Conservation (phyloP, 2,113 vertebrate genomes). For the Syrrhaptes paradoxus region DNA sequence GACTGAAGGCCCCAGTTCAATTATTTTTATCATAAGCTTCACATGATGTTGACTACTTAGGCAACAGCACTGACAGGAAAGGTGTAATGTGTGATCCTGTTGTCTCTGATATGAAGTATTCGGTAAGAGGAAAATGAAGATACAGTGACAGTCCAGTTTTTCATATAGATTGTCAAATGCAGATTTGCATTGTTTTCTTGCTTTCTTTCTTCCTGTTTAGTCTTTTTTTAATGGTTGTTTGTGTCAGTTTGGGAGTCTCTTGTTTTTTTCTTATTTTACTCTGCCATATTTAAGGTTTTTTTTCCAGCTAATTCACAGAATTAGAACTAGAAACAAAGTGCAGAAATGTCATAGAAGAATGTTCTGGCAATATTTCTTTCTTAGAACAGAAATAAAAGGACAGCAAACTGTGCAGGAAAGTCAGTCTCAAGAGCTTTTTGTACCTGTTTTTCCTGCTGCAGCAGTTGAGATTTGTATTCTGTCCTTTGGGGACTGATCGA, state of each 20-base stretch:
- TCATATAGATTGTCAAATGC: background rate
- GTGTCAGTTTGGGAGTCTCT: background rate
- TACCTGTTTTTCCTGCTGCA: background rate
- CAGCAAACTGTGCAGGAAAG: background rate
- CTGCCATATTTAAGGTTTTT: background rate
- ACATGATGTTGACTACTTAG: background rate
- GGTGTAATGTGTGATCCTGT: background rate
- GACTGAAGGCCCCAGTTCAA: background rate
- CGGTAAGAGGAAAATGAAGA: background rate
- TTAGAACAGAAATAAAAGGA: background rate
- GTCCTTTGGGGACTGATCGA: background rate
- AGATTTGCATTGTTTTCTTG: background rate
- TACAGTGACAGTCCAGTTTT: background rate
- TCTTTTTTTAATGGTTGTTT: background rate
- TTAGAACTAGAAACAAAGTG: background rate
- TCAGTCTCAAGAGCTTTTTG: background rate
- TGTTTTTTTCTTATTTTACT: background rate
- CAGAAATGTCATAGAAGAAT: background rate
- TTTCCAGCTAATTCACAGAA: background rate
- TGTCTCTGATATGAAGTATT: background rate
- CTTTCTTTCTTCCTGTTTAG: background rate
- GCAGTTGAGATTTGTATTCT: background rate
- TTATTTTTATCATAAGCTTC: background rate
- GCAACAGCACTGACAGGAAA: background rate
- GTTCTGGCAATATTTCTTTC: background rate